These are phyloP conservation scores for Acleris sparsana DNA, from an alignment of 2,888 invertebrate species.

Conservation along the genomic window DNA sequence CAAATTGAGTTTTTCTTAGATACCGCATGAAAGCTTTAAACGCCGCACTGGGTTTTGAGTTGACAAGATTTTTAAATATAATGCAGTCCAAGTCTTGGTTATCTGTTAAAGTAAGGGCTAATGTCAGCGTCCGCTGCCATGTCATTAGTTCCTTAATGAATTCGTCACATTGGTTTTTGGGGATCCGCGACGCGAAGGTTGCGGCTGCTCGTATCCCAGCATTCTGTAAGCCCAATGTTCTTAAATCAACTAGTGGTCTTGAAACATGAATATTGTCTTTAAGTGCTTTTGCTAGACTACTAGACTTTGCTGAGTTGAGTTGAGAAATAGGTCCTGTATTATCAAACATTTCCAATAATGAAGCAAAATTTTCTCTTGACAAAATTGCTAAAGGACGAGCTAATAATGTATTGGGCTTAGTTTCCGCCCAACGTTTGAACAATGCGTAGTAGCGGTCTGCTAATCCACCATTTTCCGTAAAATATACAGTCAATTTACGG, in stretches of 20 bases:
- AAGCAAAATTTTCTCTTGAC: not conserved
- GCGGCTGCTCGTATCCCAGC: constrained; percentile 21
- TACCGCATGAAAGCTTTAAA: constrained; percentile 16
- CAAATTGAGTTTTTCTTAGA: constrained; percentile 1
- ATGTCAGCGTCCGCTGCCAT: constrained; percentile 5
- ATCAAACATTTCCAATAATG: constrained; percentile 8
- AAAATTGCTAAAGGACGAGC: constrained; percentile 17
- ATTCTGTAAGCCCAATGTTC: not conserved
- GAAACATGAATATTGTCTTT: constrained; percentile 17
- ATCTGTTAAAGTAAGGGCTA: constrained; percentile 11
- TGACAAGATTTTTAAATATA: constrained; percentile 7
- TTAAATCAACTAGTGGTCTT: constrained; percentile 14
- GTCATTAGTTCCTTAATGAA: constrained; percentile 2
- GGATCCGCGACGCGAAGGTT: not conserved
- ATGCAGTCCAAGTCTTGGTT: not conserved
- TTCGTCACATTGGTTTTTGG: not conserved
- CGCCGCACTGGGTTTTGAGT: constrained; percentile 9
- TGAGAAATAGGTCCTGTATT: not conserved
- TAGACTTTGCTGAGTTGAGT: constrained; percentile 5
- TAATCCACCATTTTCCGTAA: constrained; percentile 19
- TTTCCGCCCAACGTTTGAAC: not conserved
- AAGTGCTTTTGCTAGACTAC: constrained; percentile 21
- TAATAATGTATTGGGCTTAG: not conserved
- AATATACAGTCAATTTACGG: constrained; percentile 20
- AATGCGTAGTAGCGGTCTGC: constrained; percentile 8